Evolutionary conservation across 1,140 invertebrate genomes (phyloP).

Genomic region (Ostrea denselamellosa): DNA sequence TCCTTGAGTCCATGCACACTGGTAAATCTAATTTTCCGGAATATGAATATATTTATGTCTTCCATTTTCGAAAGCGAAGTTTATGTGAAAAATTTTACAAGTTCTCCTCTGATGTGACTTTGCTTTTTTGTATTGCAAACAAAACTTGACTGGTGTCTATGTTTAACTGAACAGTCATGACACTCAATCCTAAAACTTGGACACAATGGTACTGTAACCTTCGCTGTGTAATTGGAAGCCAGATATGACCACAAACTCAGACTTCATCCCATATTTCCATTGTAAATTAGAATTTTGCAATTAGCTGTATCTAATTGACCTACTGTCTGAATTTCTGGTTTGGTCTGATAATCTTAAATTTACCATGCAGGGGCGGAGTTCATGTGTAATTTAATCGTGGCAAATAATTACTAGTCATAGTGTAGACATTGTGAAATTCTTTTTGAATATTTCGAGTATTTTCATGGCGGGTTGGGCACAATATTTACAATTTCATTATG

Average conservation of each 20-base stretch:
- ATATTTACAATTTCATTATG: neutral
- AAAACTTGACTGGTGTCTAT: too few relatives aligned
- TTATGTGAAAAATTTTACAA: too few relatives aligned
- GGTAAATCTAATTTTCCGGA: too few relatives aligned
- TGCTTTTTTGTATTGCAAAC: too few relatives aligned
- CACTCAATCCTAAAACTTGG: too few relatives aligned
- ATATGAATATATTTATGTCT: too few relatives aligned
- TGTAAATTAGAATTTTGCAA: neutral
- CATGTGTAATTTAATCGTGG: neutral
- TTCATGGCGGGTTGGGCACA: neutral
- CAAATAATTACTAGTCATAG: neutral
- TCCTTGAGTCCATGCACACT: too few relatives aligned
- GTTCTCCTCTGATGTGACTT: too few relatives aligned
- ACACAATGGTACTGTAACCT: too few relatives aligned
- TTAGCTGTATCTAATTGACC: constrained; percentile 10
- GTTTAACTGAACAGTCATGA: too few relatives aligned
- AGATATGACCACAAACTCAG: neutral
- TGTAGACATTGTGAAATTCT: neutral
- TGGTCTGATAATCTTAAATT: neutral
- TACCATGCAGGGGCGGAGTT: neutral
- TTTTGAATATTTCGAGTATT: neutral
- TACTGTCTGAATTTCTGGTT: neutral
- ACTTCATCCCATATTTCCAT: neutral
- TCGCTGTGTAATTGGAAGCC: too few relatives aligned
- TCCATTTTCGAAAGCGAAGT: too few relatives aligned